Percentiles rank a stretch among this genome's conserved stretches.
Evolutionary conservation across 2,888 invertebrate species (phyloP).

Genomic region (Heliconius aoede): DNA sequence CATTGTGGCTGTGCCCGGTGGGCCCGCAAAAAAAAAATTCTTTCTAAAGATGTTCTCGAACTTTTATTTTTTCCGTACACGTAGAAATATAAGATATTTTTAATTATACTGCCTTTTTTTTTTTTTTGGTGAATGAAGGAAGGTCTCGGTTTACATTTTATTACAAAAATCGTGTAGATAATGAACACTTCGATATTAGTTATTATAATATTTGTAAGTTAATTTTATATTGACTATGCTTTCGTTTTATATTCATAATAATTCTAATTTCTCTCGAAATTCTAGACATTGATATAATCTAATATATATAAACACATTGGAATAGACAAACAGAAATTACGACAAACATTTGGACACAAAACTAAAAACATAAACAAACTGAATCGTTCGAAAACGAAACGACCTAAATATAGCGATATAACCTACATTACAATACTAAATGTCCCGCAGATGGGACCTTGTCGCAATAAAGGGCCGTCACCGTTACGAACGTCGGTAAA

Average conservation of each 20-base stretch:
- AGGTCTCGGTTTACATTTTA: constrained; percentile 21
- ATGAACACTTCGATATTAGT: neutral
- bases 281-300: neutral
- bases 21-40: constrained; percentile 48
- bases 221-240: neutral
- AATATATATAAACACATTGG: neutral
- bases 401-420: constrained; percentile 75
- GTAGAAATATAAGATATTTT: constrained; percentile 29
- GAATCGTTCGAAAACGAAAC: constrained; percentile 56
- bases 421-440: constrained; percentile 62
- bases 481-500: constrained; percentile 57
- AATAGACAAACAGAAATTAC: constrained; percentile 26
- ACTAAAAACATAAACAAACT: constrained; percentile 63
- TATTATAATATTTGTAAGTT: neutral
- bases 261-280: neutral
- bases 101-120: constrained; percentile 18
- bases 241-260: no score
- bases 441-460: constrained; percentile 63
- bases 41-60: constrained; percentile 52
- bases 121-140: neutral
- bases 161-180: neutral
- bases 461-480: constrained; percentile 59
- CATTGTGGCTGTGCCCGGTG: constrained; percentile 40
- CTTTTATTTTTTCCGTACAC: constrained; percentile 34
- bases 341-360: constrained; percentile 44